A percentile compares a stretch with the other conserved stretches of the same genome.
Evolutionary conservation across 2,888 invertebrate species (phyloP).

Genomic region (Cephalotes varians): DNA sequence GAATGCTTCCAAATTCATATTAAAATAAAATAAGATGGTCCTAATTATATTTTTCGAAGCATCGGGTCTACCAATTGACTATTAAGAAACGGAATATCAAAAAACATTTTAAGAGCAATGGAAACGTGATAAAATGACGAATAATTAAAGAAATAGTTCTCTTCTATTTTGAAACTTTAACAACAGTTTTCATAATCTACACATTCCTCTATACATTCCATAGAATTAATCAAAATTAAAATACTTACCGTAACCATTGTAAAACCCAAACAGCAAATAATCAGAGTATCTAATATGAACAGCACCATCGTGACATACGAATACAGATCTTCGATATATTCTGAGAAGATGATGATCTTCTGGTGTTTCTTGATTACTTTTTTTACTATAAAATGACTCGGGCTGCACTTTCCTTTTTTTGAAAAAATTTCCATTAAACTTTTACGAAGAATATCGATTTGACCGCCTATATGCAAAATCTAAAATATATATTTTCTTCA

Average conservation of each 20-base stretch:
- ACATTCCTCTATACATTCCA: neutral
- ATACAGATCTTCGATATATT: conserved; percentile 26
- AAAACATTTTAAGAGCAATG: neutral
- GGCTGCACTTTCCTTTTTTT: neutral
- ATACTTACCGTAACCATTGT: conserved; percentile 62
- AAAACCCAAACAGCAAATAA: conserved; percentile 64
- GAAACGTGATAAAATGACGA: neutral
- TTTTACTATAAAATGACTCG: neutral
- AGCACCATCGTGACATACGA: conserved; percentile 57
- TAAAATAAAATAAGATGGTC: conserved; percentile 57
- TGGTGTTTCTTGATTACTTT: conserved; percentile 1
- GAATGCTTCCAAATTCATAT: conserved; percentile 60
- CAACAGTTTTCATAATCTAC: neutral
- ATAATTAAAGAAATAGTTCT: neutral
- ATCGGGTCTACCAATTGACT: conserved; percentile 58
- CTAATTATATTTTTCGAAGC: conserved; percentile 47
- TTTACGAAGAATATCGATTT: conserved; percentile 44
- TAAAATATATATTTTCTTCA: neutral
- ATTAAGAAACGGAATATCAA: neutral
- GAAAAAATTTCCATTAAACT: conserved; percentile 1
- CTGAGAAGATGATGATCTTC: conserved; percentile 11
- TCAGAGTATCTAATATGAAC: conserved; percentile 56
- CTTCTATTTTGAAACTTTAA: neutral
- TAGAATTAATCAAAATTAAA: neutral
- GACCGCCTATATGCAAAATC: conserved; percentile 48